phyloP scores from a whole-genome alignment of 2,797 vertebrate genomes.

The Erethizon dorsatum region DNA sequence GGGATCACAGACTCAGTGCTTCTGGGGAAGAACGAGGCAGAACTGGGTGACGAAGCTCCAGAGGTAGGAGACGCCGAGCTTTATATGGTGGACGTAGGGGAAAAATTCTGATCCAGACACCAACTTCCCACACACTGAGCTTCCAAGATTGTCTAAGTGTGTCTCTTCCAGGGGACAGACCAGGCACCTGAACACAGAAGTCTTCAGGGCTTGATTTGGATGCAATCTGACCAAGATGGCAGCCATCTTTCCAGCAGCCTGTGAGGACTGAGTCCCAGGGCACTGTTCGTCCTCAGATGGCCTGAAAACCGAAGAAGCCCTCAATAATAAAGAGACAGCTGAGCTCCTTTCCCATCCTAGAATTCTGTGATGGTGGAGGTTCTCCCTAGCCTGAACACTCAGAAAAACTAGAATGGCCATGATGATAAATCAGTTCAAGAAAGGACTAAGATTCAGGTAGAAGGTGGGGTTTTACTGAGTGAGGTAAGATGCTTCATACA shows the following conservation, averaged over 20 bases:
- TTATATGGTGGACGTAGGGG: background rate
- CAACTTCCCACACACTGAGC: background rate
- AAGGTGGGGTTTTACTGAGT: background rate
- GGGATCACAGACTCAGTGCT: background rate
- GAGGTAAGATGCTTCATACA: background rate
- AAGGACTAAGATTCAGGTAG: background rate
- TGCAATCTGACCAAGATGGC: background rate
- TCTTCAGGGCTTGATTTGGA: background rate
- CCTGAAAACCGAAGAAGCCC: background rate
- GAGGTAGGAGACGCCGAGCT: background rate
- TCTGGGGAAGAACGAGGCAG: background rate
- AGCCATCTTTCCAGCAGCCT: accelerated
- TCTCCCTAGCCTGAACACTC: background rate
- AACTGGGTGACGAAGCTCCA: background rate
- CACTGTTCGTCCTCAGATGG: accelerated
- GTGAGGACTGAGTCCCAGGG: background rate
- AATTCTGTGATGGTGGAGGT: background rate
- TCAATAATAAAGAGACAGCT: no score
- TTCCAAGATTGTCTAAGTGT: background rate
- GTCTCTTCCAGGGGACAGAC: background rate
- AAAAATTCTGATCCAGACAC: background rate
- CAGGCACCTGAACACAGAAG: no score
- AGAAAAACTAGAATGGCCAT: background rate
- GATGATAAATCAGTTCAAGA: background rate
- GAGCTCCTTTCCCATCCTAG: background rate